Percentiles rank a stretch among this genome's conserved stretches.
phyloP scores from a whole-genome alignment of 2,113 vertebrate genomes.

The Odontophorus gujanensis region DNA sequence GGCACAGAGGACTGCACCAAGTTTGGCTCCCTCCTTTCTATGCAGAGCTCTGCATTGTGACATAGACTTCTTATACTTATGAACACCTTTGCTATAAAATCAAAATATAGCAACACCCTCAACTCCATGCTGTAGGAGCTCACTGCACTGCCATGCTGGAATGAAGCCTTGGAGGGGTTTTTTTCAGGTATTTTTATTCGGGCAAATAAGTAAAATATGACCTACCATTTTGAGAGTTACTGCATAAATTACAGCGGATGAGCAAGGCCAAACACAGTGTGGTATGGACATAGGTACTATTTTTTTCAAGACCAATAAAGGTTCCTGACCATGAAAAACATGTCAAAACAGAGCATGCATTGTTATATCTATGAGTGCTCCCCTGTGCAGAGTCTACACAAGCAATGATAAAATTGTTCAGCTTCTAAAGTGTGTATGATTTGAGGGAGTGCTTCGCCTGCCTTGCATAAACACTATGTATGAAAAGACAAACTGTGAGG shows the following conservation, averaged over 20 bases:
- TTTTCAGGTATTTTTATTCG: not conserved
- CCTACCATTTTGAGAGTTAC: not conserved
- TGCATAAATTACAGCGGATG: not conserved
- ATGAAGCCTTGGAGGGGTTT: not conserved
- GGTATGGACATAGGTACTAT: rapidly evolving
- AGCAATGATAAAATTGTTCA: not conserved
- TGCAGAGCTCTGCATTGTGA: not conserved
- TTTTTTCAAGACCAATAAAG: not conserved
- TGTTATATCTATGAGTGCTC: not conserved
- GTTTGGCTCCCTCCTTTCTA: not conserved
- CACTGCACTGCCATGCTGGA: not conserved
- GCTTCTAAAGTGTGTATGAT: not conserved
- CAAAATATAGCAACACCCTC: not conserved
- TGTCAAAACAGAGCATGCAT: not conserved
- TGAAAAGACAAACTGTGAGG: not conserved
- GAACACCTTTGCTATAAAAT: not conserved
- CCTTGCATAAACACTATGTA: not conserved
- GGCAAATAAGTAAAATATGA: not conserved
- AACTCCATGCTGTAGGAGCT: not conserved
- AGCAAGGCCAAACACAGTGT: not conserved
- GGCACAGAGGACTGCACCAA: not conserved
- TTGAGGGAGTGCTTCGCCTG: not conserved
- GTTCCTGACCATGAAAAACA: not conserved
- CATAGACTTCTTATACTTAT: not conserved
- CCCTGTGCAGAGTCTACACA: not conserved